A percentile compares a stretch with the other conserved stretches of the same genome.
Conservation (phyloP, 2,888 invertebrate species). For the Seladonia tumulorum region DNA sequence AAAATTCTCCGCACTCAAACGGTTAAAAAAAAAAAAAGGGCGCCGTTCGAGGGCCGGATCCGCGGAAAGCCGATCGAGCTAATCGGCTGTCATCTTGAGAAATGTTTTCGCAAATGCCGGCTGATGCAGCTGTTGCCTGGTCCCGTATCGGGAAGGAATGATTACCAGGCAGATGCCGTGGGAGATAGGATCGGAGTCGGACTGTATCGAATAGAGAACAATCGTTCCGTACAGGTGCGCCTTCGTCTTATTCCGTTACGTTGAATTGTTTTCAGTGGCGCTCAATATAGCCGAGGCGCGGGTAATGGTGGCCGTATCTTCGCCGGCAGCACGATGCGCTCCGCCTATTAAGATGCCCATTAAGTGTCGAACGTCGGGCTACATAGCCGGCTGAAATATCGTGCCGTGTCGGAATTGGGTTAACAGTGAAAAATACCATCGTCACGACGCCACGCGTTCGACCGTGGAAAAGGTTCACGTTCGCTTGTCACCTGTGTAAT, state of each 20-base stretch:
- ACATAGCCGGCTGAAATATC: slow-evolving; percentile 48
- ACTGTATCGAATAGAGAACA: slow-evolving; percentile 57
- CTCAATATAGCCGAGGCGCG: slow-evolving; percentile 17
- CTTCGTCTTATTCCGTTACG: slow-evolving; percentile 52
- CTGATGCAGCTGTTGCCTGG: slow-evolving; percentile 44
- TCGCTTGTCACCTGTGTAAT: background rate
- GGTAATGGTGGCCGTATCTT: slow-evolving; percentile 44
- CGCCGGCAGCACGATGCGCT: slow-evolving; percentile 22
- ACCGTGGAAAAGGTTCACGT: slow-evolving; percentile 24
- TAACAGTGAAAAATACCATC: slow-evolving; percentile 46
- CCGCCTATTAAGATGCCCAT: slow-evolving; percentile 47
- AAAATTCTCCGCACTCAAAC: too few relatives aligned
- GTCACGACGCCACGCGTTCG: slow-evolving; percentile 16
- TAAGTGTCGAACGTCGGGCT: slow-evolving; percentile 39
- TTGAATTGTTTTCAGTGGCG: slow-evolving; percentile 59
- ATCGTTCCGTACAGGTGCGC: slow-evolving; percentile 58
- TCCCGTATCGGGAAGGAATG: slow-evolving; percentile 50
- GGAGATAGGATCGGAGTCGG: slow-evolving; percentile 51
- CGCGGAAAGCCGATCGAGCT: slow-evolving; percentile 51
- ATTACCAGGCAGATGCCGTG: slow-evolving; percentile 50
- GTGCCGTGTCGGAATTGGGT: slow-evolving; percentile 34
- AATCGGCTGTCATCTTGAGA: slow-evolving; percentile 62
- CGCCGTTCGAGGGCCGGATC: background rate
- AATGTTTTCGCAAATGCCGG: slow-evolving; percentile 55
- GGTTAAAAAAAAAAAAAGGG: slow-evolving; percentile 33